Percentiles rank a stretch among this genome's conserved stretches.
Conservation (phyloP, 53 echinoderm and acorn worm genomes). For the Pentamera pediparva region DNA sequence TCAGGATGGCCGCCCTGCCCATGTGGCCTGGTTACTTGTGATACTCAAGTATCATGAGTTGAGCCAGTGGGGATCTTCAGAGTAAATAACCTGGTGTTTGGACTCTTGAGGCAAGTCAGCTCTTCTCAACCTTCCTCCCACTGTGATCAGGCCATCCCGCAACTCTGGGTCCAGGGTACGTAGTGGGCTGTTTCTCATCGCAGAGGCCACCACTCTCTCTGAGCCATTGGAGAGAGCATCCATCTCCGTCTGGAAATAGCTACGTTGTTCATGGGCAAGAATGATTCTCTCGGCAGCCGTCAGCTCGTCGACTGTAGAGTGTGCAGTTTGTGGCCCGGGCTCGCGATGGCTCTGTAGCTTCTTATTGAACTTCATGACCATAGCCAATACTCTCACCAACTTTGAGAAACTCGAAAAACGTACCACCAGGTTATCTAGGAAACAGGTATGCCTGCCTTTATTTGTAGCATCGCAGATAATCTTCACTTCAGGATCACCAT, state of each 20-base stretch:
- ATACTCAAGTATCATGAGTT: conserved; percentile 1
- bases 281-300: not conserved
- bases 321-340: not conserved
- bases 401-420: not conserved
- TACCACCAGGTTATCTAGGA: not conserved
- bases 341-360: not conserved
- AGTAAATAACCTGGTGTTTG: conserved; percentile 8
- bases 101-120: not conserved
- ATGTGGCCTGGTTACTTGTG: conserved; percentile 31
- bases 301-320: not conserved
- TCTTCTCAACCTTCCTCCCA: conserved; percentile 12
- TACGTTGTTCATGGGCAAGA: conserved; percentile 9
- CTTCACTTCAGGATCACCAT: conserved; percentile 17
- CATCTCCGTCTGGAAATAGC: not conserved
- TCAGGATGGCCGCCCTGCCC: conserved; percentile 34
- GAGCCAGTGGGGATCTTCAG: not conserved
- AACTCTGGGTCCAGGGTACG: conserved; percentile 7
- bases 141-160: not conserved
- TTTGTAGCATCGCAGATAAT: not conserved
- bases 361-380: not conserved
- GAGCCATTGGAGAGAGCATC: not conserved
- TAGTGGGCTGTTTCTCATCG: conserved; percentile 2
- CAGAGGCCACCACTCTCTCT: not conserved
- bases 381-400: not conserved
- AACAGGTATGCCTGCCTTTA: not conserved